phyloP scores from a whole-genome alignment of 2,797 vertebrate species.

The Eulemur mongoz region DNA sequence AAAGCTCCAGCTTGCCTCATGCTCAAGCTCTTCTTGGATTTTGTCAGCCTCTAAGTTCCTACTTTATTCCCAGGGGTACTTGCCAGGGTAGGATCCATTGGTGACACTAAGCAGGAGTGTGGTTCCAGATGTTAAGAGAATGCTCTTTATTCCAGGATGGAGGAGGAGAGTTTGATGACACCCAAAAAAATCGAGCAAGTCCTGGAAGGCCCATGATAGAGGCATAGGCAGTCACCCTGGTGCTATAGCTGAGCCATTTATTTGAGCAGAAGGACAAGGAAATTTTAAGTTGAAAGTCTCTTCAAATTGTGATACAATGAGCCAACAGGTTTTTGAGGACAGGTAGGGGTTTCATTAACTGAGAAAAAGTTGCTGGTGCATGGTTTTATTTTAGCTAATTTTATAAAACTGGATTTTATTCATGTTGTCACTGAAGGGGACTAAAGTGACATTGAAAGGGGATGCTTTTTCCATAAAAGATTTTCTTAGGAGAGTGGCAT shows the following conservation, averaged over 20 bases:
- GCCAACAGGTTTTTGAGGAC: background rate
- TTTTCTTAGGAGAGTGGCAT: background rate
- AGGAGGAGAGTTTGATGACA: background rate
- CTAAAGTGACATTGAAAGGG: background rate
- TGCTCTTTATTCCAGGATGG: background rate
- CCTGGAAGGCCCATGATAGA: background rate
- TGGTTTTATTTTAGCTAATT: constrained; percentile 48
- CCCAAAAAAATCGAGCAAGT: background rate
- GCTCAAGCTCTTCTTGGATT: background rate
- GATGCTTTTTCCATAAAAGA: background rate
- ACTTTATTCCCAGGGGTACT: background rate
- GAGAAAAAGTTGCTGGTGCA: constrained; percentile 5
- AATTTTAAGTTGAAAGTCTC: background rate
- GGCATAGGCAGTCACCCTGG: background rate
- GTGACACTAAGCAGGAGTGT: background rate
- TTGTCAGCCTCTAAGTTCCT: background rate
- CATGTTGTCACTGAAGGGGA: background rate
- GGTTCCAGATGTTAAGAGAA: background rate
- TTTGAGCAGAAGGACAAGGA: background rate
- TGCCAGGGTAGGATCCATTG: background rate
- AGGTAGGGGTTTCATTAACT: background rate
- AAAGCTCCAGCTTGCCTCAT: background rate
- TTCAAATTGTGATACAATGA: background rate
- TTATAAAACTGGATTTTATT: constrained; percentile 32
- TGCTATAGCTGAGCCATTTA: background rate